phyloP scores from a whole-genome alignment of 2,888 invertebrate species.

The Latheticus oryzae region DNA sequence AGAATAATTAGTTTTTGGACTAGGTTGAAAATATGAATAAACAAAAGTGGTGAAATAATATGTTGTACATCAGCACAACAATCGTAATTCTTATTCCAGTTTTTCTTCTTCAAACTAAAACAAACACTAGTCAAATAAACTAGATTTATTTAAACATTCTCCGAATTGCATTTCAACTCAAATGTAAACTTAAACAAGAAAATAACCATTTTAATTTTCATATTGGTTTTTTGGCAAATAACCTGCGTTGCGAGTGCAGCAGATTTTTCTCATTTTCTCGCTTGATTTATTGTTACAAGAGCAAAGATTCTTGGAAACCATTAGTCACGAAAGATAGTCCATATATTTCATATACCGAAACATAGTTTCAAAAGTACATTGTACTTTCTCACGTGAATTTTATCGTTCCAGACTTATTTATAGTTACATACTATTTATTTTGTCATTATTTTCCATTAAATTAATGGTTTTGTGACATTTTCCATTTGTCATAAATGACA shows the following conservation, averaged over 20 bases:
- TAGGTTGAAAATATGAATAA: no score
- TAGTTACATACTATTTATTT: slow-evolving; percentile 17
- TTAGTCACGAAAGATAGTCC: slow-evolving; percentile 41
- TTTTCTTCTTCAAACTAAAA: neutral
- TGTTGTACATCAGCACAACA: no score
- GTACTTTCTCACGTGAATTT: slow-evolving; percentile 39
- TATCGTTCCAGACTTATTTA: slow-evolving; percentile 40
- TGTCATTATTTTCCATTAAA: slow-evolving; percentile 7
- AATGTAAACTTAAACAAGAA: slow-evolving; percentile 20
- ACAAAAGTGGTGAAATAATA: no score
- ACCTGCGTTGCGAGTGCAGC: slow-evolving; percentile 39
- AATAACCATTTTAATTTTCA: slow-evolving; percentile 38
- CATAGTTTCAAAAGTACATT: slow-evolving; percentile 39
- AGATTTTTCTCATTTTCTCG: slow-evolving; percentile 32
- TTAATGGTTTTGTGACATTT: neutral
- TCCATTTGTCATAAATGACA: slow-evolving; percentile 6
- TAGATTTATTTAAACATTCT: slow-evolving; percentile 8
- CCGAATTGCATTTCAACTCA: slow-evolving; percentile 19
- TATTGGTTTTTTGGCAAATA: slow-evolving; percentile 42
- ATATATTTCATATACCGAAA: slow-evolving; percentile 39
- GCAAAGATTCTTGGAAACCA: slow-evolving; percentile 35
- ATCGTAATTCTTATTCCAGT: neutral
- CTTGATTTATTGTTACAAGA: slow-evolving; percentile 33
- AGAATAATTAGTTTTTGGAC: no score
- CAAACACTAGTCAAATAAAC: slow-evolving; percentile 7